Evolutionary conservation across 2,797 vertebrate species (phyloP), one percentile per base, ranked within the genome.

Genomic region (Carduelis carduelis): DNA sequence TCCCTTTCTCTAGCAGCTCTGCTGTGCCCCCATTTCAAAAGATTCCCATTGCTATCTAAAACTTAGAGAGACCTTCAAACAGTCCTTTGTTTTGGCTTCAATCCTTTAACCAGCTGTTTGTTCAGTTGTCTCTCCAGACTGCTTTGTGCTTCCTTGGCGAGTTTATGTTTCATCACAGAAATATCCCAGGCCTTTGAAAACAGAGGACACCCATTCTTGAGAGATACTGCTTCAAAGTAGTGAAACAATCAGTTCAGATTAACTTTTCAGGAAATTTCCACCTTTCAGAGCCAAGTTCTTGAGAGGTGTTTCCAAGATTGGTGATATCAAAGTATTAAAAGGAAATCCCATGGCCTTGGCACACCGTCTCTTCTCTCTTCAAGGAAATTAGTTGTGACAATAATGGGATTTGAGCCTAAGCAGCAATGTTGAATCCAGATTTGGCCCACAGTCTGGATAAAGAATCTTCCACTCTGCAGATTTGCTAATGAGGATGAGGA

Each of bases 101-200:
- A 96, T 96, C 93, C 92, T 96, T 96, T 89, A 91, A 87, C 90
- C 90, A 93, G 76, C 70, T 96, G 90, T 96, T 96, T 96, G 93
- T 93, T 93, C 95, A 94, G 81, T 96, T 93, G 89, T 80, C 84
- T 91, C 68, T 91, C 76, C 85, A 83, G 96, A 93, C 91, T 61
- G 94, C 95, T 96, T 90, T 96, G 76, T 94, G 87, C 96, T 97
- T 94, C 76, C 91, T 94, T 61, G 93, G 81, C 1, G 20, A 93
- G 94, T 94, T 96, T 95, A 44, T 93, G 55, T 95, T 96, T 95
- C 89, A 95, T 88, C 93, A 27, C 72, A 90, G 93, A 89, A 91
- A 89, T 81, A 89, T 75, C 89, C 35, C 66, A 78, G 83, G 23
- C 72, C 66, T 95, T 91, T 95, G 93, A 76, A 95, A 90, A 69